A percentile compares a stretch with the other conserved stretches of the same genome.
Evolutionary conservation across 2,113 vertebrate genomes (phyloP).

Genomic region (Scolopax mira): DNA sequence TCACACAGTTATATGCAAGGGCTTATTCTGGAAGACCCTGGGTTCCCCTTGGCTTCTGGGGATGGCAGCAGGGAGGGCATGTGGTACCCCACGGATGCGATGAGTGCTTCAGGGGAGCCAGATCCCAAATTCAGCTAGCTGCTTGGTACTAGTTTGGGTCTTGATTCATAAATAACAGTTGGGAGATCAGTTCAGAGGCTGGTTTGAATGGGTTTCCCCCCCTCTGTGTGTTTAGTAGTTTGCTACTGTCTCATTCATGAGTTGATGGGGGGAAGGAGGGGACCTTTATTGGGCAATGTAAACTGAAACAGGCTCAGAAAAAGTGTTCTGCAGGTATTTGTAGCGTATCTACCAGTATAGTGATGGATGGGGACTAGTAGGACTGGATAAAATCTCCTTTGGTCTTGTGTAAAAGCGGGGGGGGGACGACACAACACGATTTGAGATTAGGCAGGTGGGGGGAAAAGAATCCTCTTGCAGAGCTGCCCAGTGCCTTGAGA

Average conservation of each 20-base stretch:
- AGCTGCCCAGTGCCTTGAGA: neutral
- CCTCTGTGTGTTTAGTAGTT: neutral
- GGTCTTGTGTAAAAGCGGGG: neutral
- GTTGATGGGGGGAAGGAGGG: neutral
- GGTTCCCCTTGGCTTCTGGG: neutral
- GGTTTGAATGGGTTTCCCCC: neutral
- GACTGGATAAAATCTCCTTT: neutral
- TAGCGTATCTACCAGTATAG: neutral
- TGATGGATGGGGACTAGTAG: neutral
- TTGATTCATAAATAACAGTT: neutral
- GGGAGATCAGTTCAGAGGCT: neutral
- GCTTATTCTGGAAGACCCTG: neutral
- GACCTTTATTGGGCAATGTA: neutral
- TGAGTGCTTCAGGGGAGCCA: neutral
- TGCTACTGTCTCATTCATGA: neutral
- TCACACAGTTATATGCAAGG: neutral
- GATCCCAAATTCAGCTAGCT: neutral
- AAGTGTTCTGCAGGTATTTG: neutral
- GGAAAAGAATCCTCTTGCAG: fast-evolving
- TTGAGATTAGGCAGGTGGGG: neutral
- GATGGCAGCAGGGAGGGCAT: neutral
- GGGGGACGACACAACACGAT: fast-evolving
- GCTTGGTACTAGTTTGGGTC: neutral
- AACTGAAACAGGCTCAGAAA: neutral
- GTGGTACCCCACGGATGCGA: fast-evolving